Evolutionary conservation across 2,113 vertebrate genomes (phyloP), one percentile per base, ranked within the genome.

Genomic region (Zeus faber): DNA sequence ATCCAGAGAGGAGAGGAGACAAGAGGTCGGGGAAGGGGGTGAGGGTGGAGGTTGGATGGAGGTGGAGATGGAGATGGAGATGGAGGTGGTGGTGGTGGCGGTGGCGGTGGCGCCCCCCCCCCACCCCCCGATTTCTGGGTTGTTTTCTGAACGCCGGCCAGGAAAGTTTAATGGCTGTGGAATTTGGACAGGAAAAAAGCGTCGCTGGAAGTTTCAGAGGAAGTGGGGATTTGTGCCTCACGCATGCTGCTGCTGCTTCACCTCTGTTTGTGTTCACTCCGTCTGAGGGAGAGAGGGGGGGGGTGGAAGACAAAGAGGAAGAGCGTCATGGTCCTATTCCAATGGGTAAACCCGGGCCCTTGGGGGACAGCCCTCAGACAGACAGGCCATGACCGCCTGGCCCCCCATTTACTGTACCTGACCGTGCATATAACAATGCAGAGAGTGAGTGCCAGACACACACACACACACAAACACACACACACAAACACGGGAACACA

Each of bases 111-210:
- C 54, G 29, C 26, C 31, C 49, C 54, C 20, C 11, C 33, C 25
- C 7, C 47, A 21, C 24, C 44, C 54, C 31, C 58, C 41, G 56
- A 79, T 82, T 75, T 79, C 75, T 72, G 76, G 72, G 83, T 81
- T 88, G 83, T 87, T 90, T 90, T 90, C 85, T 91, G 89, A 88
- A 84, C 67, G 52, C 58, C 70, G 84, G 94, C 93, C 94, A 95
- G 93, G 93, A 95, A 95, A 93, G 90, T 92, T 91, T 95, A 91
- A 96, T 92, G 91, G 91, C 93, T 94, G 88, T 96, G 93, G 95
- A 96, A 94, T 96, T 91, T 89, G 86, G 90, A 94, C 90, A 90
- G 92, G 89, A 87, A 91, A 89, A 91, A 89, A 89, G 85, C 84
- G 73, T 82, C 67, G 74, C 89, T 92, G 91, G 91, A 93, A 92